Percentiles rank a stretch among this genome's conserved stretches.
Conservation (phyloP, 2,888 invertebrate genomes). For the Drosophila macrothrix region DNA sequence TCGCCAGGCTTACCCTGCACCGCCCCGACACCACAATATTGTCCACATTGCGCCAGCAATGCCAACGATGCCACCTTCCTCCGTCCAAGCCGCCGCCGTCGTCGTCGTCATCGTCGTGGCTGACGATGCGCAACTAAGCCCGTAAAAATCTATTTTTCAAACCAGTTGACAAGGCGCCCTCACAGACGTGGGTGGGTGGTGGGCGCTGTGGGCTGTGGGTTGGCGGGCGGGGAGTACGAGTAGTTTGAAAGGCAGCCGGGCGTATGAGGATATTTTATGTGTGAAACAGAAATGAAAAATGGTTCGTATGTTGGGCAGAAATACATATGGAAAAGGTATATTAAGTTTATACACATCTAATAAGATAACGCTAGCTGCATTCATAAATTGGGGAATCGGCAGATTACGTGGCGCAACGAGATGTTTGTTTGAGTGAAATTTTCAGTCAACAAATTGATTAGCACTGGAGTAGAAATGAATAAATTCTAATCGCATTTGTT, state of each 20-base stretch:
- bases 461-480: not conserved
- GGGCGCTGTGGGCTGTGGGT: not conserved
- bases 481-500: not conserved
- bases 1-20: constrained; percentile 31
- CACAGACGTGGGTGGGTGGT: constrained; percentile 13
- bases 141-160: constrained; percentile 80
- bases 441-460: constrained; percentile 1
- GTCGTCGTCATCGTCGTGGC: constrained; percentile 50
- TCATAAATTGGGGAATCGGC: constrained; percentile 19
- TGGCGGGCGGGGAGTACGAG: not conserved
- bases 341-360: constrained; percentile 44
- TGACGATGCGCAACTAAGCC: constrained; percentile 80
- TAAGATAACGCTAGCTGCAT: constrained; percentile 31
- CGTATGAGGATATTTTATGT: constrained; percentile 52
- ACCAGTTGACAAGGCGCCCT: constrained; percentile 75
- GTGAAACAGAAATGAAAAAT: constrained; percentile 58
- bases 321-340: constrained; percentile 39
- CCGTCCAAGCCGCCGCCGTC: constrained; percentile 19
- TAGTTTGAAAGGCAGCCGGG: constrained; percentile 48
- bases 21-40: constrained; percentile 7
- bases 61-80: constrained; percentile 57
- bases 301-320: constrained; percentile 28
- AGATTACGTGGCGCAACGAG: not conserved
- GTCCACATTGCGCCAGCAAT: constrained; percentile 60
- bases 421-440: not conserved